phyloP scores from a whole-genome alignment of 2,797 vertebrate genomes.

The Glyptemys insculpta region DNA sequence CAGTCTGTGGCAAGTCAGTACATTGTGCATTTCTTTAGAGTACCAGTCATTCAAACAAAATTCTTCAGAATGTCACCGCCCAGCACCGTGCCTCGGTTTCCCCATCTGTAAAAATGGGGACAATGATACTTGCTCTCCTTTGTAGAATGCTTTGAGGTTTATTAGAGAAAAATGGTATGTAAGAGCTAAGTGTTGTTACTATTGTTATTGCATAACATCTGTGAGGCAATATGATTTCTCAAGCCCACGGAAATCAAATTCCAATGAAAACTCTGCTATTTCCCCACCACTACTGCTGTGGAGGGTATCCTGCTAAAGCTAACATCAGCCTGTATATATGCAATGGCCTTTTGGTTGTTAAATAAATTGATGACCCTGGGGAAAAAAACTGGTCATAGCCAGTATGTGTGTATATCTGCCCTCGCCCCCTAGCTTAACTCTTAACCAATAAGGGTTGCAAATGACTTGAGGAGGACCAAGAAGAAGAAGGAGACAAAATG shows the following conservation, averaged over 20 bases:
- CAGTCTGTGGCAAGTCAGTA: neutral
- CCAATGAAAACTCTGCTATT: neutral
- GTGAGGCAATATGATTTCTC: neutral
- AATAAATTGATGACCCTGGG: neutral
- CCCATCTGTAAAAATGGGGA: neutral
- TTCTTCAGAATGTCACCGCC: neutral
- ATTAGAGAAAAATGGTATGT: neutral
- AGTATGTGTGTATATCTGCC: neutral
- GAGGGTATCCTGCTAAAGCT: neutral
- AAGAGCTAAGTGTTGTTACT: neutral
- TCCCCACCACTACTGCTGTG: neutral
- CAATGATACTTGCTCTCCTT: neutral
- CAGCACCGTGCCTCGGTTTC: neutral
- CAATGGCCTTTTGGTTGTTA: neutral
- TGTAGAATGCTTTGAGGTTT: neutral
- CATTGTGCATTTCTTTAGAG: neutral
- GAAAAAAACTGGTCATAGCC: neutral
- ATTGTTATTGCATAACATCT: neutral
- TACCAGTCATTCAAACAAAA: neutral
- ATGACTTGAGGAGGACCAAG: constrained; percentile 34
- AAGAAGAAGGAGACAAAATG: constrained; percentile 7
- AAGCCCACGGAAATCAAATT: neutral
- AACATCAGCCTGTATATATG: neutral
- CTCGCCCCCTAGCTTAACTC: neutral
- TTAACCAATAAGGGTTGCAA: neutral